A percentile compares a stretch with the other conserved stretches of the same genome.
Conservation (phyloP, 2,888 invertebrate genomes). For the Eudasyphora cyanicolor region DNA sequence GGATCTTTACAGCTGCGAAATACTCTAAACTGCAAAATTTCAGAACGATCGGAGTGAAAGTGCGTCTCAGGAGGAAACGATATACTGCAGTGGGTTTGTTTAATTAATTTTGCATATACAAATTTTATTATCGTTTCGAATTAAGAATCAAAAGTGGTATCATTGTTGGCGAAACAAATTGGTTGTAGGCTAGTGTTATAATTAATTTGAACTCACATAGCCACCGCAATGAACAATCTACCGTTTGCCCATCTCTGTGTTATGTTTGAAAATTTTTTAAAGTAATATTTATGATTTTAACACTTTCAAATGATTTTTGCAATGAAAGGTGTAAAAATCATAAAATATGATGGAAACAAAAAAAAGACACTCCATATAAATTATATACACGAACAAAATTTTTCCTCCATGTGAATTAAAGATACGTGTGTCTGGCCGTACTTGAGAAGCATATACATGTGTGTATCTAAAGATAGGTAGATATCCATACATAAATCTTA, state of each 20-base stretch:
- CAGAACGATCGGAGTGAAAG: too few relatives aligned
- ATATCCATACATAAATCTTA: slow-evolving; percentile 50
- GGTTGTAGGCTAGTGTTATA: too few relatives aligned
- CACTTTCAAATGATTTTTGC: slow-evolving; percentile 56
- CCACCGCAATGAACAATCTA: neutral
- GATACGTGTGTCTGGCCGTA: too few relatives aligned
- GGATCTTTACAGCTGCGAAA: too few relatives aligned
- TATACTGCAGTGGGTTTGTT: too few relatives aligned
- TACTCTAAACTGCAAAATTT: too few relatives aligned
- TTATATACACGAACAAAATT: slow-evolving; percentile 23
- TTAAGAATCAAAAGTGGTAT: too few relatives aligned
- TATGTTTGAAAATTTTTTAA: neutral
- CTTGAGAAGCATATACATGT: neutral
- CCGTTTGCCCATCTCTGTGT: slow-evolving; percentile 30
- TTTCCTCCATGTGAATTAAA: slow-evolving; percentile 35
- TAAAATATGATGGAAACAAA: slow-evolving; percentile 59
- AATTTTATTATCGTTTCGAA: too few relatives aligned
- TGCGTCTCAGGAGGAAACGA: too few relatives aligned
- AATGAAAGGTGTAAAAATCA: slow-evolving; percentile 58
- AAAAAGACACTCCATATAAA: slow-evolving; percentile 34
- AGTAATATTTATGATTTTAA: slow-evolving; percentile 45
- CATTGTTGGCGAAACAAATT: too few relatives aligned
- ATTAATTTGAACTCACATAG: too few relatives aligned
- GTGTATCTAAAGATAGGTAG: neutral
- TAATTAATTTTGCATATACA: too few relatives aligned